Evolutionary conservation across 2,797 vertebrate genomes (phyloP).

Genomic region (Mormyrus proboscirostris): DNA sequence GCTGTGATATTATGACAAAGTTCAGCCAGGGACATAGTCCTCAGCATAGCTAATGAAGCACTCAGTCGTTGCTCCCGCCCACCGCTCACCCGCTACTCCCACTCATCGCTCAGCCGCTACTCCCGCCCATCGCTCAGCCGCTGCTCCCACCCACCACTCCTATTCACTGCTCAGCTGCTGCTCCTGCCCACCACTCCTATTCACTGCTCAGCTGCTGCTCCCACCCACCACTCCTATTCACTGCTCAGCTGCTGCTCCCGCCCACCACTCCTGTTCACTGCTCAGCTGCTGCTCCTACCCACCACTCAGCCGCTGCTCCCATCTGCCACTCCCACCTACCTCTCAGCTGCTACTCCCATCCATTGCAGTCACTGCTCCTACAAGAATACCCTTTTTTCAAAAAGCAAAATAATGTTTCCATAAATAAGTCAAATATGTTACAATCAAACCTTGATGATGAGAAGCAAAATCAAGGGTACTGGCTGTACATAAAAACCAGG

Average conservation of each 20-base stretch:
- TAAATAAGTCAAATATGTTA: not conserved
- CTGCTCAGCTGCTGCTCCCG: too few relatives aligned
- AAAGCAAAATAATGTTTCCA: not conserved
- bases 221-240: too few relatives aligned
- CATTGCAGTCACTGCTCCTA: not conserved
- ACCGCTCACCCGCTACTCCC: not conserved
- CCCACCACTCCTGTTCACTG: too few relatives aligned
- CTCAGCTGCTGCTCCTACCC: too few relatives aligned
- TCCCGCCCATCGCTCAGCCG: too few relatives aligned
- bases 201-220: too few relatives aligned
- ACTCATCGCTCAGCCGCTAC: too few relatives aligned
- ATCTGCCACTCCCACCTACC: not conserved
- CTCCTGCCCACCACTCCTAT: too few relatives aligned
- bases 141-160: not conserved
- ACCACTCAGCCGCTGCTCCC: not conserved
- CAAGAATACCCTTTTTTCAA: too few relatives aligned
- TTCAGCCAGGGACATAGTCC: not conserved
- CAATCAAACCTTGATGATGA: not conserved
- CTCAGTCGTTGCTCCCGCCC: not conserved
- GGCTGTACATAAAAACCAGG: not conserved
- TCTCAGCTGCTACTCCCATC: not conserved
- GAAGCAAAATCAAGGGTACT: not conserved
- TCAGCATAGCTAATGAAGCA: not conserved
- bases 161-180: too few relatives aligned
- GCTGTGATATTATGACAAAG: constrained; percentile 45